Base-by-base conservation (phyloP, 2,797 vertebrate genomes). In the Gymnothorax javanicus region DNA sequence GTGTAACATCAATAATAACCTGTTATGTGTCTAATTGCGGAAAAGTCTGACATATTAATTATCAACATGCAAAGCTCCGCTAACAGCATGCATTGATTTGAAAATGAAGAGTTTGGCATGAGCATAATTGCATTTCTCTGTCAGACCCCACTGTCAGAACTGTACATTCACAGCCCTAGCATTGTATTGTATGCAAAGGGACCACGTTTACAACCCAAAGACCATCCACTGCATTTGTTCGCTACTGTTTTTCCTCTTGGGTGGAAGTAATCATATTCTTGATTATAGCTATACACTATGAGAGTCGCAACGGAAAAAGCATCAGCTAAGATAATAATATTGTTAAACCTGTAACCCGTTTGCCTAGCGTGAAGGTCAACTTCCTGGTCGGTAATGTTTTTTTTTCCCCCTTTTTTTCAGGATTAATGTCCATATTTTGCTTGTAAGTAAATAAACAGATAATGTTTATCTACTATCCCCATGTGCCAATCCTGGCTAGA, bases 41-140 rank as follows among this genome's bases (percentile, higher is more conserved):
- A 77, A 17, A 77, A 52, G 33, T 52, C 27, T 52, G 73, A 77
- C 73, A 77, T 50, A 77, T 77, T 77, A 77, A 77, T 77, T 43
- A 77, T 12, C 27, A 6, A 77, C 73, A 52, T 77, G 43, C 15
- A 17, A 17, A 52, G 73, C 73, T 77, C 33, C 73, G 20, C 7
- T 3, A 20, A 3, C 15, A 7, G 33, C 43, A 12, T 4, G 27
- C 12, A 73, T 73, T 73, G 69, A 73, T 73, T 43, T 73, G 69
- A 73, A 3, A 7, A 27, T 3, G 69, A 43, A 33, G 69, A 73
- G 25, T 9, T 11, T 33, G 69, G 69, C 12, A 73, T 27, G 33
- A 33, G 27, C 3, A 12, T 73, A 43, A 73, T 77, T 77, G 33
- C 43, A 77, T 23, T 77, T 23, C 12, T 50, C 73, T 52, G 43